A percentile compares a stretch with the other conserved stretches of the same genome.
Conservation (phyloP, 2,888 invertebrate genomes). For the Epiblema foenella region DNA sequence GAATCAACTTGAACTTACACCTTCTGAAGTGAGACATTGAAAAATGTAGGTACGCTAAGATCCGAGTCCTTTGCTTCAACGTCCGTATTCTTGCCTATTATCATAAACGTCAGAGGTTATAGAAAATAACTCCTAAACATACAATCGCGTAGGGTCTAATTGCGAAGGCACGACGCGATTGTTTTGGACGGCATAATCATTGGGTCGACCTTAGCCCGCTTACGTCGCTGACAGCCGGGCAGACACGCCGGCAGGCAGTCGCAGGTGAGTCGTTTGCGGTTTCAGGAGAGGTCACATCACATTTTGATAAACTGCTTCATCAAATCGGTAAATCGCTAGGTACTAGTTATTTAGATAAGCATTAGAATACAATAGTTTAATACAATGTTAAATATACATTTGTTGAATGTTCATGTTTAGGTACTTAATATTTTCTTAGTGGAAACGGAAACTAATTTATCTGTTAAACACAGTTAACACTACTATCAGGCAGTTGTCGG, state of each 20-base stretch:
- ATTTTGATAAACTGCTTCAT: conserved; percentile 9
- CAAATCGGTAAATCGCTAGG: not conserved
- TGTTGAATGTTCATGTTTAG: not conserved
- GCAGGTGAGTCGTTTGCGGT: conserved; percentile 17
- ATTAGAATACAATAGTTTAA: not conserved
- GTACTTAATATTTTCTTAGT: not conserved
- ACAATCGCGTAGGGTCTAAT: conserved; percentile 66
- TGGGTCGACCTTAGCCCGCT: conserved; percentile 70
- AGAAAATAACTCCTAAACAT: conserved; percentile 51
- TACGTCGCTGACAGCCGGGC: conserved; percentile 47
- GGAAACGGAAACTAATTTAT: too few relatives aligned
- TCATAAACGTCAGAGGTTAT: conserved; percentile 46
- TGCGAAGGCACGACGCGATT: conserved; percentile 71
- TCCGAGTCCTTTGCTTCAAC: not conserved
- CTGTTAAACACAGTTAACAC: too few relatives aligned
- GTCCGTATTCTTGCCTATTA: conserved; percentile 12
- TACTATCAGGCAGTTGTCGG: too few relatives aligned
- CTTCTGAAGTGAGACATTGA: not conserved
- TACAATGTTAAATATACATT: not conserved
- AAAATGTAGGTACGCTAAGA: not conserved
- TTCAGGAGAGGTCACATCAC: conserved; percentile 46
- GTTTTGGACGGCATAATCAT: conserved; percentile 70
- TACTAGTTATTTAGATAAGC: not conserved
- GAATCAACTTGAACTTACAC: conserved; percentile 4
- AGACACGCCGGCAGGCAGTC: not conserved